Base-by-base conservation (phyloP, 2,113 vertebrate species). In the Fulmarus glacialis region DNA sequence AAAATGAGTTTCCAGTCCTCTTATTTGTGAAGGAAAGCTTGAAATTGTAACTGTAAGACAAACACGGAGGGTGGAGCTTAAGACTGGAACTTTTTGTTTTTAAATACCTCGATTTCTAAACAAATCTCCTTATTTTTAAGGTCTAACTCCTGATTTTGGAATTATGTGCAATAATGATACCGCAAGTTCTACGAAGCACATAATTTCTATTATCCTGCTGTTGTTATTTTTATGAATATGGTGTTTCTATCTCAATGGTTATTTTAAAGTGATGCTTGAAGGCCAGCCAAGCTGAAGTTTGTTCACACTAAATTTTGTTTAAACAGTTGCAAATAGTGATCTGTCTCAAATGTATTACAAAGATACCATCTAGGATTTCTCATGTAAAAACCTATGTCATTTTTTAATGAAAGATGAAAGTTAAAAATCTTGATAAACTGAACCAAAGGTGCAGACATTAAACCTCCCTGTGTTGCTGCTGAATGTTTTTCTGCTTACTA, bases 381-480 rank as follows among this genome's bases (percentile, higher is more conserved):
- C 20, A 20, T 53, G 36, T 30, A 82, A 80, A 91, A 86, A 48
- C 2, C 13, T 36, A 50, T 24, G 62, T 20, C 1, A 60, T 30
- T 24, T 90, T 95, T 78, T 15, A 87, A 15, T 60, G 72, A 75
- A 59, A 83, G 7, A 38, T 58, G 14, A 50, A 81, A 84, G 42
- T n/a, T 47, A 52, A 72, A 94, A 45, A 52, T 45, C 7, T 70
- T 84, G 66, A 55, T 68, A 82, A 94, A 75, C 9, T 38, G 40
- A 77, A 60, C 43, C 5, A 64, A 91, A 80, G 9, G 19, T 67
- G 23, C 66, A 66, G 32, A 60, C 7, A 17, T 58, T 90, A 84
- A 96, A 97, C 53, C 23, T 95, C 83, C 74, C 87, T 50, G 42
- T 85, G 29, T 40, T 84, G 52, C 38, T 79, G 52, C 89, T 93